These are phyloP conservation scores for Gambusia affinis DNA, from an alignment of 2,113 vertebrate genomes.

Conservation along the genomic window DNA sequence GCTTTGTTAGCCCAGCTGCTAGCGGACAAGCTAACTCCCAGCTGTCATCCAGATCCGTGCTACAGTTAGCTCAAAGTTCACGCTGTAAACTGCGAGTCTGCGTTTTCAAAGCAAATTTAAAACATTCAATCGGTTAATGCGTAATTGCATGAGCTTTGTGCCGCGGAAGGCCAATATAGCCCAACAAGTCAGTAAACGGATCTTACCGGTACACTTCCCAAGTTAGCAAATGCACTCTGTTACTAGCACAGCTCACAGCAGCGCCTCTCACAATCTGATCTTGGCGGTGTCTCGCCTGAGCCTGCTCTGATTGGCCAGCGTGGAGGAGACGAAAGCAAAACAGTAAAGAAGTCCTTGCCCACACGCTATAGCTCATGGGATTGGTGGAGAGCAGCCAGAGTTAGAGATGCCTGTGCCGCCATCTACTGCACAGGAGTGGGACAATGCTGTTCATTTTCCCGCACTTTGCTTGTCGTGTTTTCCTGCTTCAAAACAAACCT, in stretches of 20 bases:
- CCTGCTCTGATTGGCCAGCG: constrained; percentile 71
- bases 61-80: constrained; percentile 16
- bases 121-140: background rate
- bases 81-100: background rate
- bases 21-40: constrained; percentile 52
- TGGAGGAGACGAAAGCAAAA: constrained; percentile 53
- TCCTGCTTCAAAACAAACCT: background rate
- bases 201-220: constrained; percentile 70
- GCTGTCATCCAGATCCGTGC: constrained; percentile 56
- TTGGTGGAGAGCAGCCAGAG: constrained; percentile 8
- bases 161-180: background rate
- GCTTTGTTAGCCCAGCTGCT: constrained; percentile 69
- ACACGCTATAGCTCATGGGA: background rate
- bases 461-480: background rate
- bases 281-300: constrained; percentile 81
- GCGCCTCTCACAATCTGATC: constrained; percentile 80
- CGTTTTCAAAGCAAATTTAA: background rate
- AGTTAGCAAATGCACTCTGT: constrained; percentile 49
- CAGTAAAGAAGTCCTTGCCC: constrained; percentile 47
- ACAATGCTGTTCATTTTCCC: background rate
- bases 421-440: constrained; percentile 41
- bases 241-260: constrained; percentile 65
- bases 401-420: constrained; percentile 6
- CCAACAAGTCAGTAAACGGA: constrained; percentile 4
- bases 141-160: background rate